Evolutionary conservation across 2,797 vertebrate species (phyloP).

Genomic region (Lithobates pipiens): DNA sequence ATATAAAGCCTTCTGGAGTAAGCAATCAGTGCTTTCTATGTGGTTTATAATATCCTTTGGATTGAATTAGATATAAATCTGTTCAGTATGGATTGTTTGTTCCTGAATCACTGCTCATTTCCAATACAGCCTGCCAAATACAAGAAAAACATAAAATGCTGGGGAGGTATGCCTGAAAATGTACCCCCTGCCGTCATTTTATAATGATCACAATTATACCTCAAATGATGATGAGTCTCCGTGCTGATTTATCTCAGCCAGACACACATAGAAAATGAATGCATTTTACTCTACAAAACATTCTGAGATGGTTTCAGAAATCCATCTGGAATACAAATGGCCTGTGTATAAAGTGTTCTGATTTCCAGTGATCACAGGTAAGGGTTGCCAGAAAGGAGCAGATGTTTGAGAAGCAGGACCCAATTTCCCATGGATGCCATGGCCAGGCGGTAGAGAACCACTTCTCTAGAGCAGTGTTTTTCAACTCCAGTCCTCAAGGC

Average conservation of each 20-base stretch:
- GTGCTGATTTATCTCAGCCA: constrained; percentile 33
- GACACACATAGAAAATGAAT: neutral
- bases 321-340: constrained; percentile 20
- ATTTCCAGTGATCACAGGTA: neutral
- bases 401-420: no score
- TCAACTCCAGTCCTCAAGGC: no score
- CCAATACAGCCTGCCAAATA: neutral
- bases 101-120: neutral
- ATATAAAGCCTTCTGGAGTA: neutral
- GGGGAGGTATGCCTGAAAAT: neutral
- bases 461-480: no score
- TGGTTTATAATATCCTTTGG: neutral
- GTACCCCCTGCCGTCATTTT: constrained; percentile 22
- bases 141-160: neutral
- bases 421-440: no score
- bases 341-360: neutral
- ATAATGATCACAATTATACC: constrained; percentile 34
- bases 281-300: neutral
- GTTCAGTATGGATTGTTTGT: neutral
- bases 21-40: neutral
- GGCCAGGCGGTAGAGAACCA: no score
- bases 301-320: constrained; percentile 7
- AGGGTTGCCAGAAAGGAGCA: neutral
- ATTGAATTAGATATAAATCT: neutral
- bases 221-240: constrained; percentile 16